Conservation (phyloP, 2,797 vertebrate species). For the Poecilia velifera region DNA sequence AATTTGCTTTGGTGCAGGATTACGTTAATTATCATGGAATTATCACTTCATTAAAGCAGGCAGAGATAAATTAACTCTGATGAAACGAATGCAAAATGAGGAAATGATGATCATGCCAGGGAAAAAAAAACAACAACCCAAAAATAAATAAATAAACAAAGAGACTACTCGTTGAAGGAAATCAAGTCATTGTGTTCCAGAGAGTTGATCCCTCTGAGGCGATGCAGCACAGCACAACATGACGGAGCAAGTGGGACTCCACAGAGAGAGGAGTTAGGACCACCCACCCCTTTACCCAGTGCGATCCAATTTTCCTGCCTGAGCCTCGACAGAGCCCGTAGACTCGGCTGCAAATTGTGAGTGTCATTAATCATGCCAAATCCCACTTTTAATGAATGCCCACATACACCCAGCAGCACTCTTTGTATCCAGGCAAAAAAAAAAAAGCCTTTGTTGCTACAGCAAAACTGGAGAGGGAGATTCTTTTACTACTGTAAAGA, state of each 20-base stretch:
- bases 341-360: constrained; percentile 65
- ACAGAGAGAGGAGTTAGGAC: constrained; percentile 53
- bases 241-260: constrained; percentile 52
- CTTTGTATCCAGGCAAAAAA: constrained; percentile 69
- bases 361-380: constrained; percentile 82
- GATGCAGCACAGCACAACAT: constrained; percentile 52
- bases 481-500: constrained; percentile 52
- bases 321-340: constrained; percentile 48
- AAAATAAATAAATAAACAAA: constrained; percentile 39
- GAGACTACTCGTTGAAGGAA: constrained; percentile 54
- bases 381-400: constrained; percentile 79
- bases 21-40: constrained; percentile 85
- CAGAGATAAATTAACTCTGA: constrained; percentile 83
- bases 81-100: constrained; percentile 81
- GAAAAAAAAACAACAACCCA: constrained; percentile 26
- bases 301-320: constrained; percentile 48
- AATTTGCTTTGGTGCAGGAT: constrained; percentile 85
- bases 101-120: constrained; percentile 75
- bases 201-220: constrained; percentile 52
- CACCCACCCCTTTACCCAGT: constrained; percentile 63
- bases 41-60: constrained; percentile 86
- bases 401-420: constrained; percentile 46
- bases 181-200: constrained; percentile 69
- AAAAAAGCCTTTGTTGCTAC: constrained; percentile 43
- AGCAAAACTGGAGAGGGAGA: constrained; percentile 49